Evolutionary conservation across 2,888 invertebrate species (phyloP).

Genomic region (Plagiodera versicolora): DNA sequence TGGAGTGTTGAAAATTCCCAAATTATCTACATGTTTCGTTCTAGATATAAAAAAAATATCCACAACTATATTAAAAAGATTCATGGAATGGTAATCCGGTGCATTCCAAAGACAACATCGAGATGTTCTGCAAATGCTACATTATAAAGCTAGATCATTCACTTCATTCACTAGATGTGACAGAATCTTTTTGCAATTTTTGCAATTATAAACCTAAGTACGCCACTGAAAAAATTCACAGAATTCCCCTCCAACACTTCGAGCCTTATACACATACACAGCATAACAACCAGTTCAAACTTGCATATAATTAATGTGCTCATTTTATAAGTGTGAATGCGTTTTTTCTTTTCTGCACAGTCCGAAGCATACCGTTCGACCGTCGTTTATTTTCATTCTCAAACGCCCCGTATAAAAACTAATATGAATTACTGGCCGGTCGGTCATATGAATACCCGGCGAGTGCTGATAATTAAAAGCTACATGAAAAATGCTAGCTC

Average conservation of each 20-base stretch:
- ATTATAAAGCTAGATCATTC: too few species aligned
- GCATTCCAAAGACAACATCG: too few species aligned
- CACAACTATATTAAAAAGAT: too few species aligned
- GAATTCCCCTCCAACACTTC: slow-evolving; percentile 6
- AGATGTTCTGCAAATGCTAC: too few species aligned
- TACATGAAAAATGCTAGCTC: slow-evolving; percentile 17
- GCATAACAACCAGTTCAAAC: slow-evolving; percentile 30
- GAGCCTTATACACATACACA: slow-evolving; percentile 2
- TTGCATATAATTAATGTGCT: slow-evolving; percentile 34
- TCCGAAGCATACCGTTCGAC: slow-evolving; percentile 2
- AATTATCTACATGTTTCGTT: too few species aligned
- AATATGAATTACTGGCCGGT: slow-evolving; percentile 19
- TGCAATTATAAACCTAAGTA: too few species aligned
- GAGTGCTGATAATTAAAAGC: slow-evolving; percentile 26
- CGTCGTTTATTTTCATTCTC: slow-evolving; percentile 18
- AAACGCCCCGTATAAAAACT: slow-evolving; percentile 22
- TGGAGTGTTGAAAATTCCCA: too few species aligned
- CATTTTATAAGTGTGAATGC: slow-evolving; percentile 34
- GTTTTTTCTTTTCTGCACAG: slow-evolving; percentile 9
- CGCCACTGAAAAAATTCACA: neutral
- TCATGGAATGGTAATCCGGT: too few species aligned
- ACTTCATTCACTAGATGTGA: too few species aligned
- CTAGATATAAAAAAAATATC: too few species aligned
- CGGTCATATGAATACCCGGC: slow-evolving; percentile 21
- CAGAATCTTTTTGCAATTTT: too few species aligned